Conservation (phyloP, 2,888 invertebrate species). For the Drosophila sordidapex region DNA sequence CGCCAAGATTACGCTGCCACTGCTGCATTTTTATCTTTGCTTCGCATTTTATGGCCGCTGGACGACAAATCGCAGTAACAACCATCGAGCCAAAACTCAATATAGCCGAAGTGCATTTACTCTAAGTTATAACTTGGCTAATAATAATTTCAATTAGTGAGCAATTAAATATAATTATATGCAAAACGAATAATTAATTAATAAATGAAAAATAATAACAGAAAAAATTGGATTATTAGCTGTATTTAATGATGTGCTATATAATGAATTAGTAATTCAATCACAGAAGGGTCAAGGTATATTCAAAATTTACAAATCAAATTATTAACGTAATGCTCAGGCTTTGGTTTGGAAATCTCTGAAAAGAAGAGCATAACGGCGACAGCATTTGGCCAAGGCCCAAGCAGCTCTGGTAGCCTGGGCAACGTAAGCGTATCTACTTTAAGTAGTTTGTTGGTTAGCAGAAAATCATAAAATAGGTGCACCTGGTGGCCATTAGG, state of each 20-base stretch:
- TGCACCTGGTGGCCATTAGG: slow-evolving; percentile 78
- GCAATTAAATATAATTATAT: background rate
- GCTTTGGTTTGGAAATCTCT: background rate
- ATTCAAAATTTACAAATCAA: background rate
- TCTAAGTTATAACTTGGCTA: slow-evolving; percentile 24
- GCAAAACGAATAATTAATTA: background rate
- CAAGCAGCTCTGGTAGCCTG: slow-evolving; percentile 39
- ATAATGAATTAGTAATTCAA: background rate
- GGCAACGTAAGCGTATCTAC: slow-evolving; percentile 51
- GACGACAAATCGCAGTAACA: slow-evolving; percentile 50
- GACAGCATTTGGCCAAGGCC: slow-evolving; percentile 56
- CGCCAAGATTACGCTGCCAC: slow-evolving; percentile 62
- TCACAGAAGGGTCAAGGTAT: background rate
- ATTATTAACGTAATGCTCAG: background rate
- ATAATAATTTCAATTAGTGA: no score
- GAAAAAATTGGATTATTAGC: background rate
- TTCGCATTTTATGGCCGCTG: slow-evolving; percentile 62
- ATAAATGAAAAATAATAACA: background rate
- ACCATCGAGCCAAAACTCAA: background rate
- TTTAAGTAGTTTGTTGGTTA: slow-evolving; percentile 78
- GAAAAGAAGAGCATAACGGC: slow-evolving; percentile 7
- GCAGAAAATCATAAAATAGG: slow-evolving; percentile 74
- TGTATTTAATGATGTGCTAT: background rate
- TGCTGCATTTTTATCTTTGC: slow-evolving; percentile 74
- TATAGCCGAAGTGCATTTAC: slow-evolving; percentile 40